Evolutionary conservation across 1,140 invertebrate species (phyloP), one percentile per base, ranked within the genome.

Genomic region (Camponotus pennsylvanicus): DNA sequence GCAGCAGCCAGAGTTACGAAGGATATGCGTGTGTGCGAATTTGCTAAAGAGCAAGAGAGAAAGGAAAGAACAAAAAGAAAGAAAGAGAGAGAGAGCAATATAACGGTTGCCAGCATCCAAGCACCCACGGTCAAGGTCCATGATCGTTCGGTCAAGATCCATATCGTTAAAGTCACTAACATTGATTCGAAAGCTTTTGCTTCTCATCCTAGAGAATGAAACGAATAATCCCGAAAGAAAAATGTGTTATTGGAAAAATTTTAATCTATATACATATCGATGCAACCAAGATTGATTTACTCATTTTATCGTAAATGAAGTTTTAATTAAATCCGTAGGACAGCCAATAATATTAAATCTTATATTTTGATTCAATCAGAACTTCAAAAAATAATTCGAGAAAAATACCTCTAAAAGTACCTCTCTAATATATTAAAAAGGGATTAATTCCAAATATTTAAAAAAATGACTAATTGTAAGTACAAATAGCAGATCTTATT

Each of bases 1-100:
- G 75, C 86, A 88, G 75, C 59, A 88, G 49, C 45, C 55, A 52
- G 32, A 71, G 42, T 40, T 34, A 45, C 77, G 32, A 52, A 80
- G 27, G 21, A 70, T 55, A 57, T 64, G 64, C 27, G 55, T 34
- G 84, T 52, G 40, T 8, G 18, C 55, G 82, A 79, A 45, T 73
- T 73, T 42, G 7, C 18, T 40, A 3, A 64, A 6, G 27, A 27
- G 27, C 27, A 27, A 13, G 11, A 37, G 27, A 15, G 13, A 52
- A 52, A 52, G 49, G 4, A 5, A 18, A 5, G 1, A 6, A 52
- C 15, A 52, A 52, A 52, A 5, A 15, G 15, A 52, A 18, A 52
- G 49, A 18, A 15, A 49, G 18, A 37, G 40, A 18, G 69, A n/a
- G n/a, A 40, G 11, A 34, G 18, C 45, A 21, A 11, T 9, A 71